Evolutionary conservation across 2,888 invertebrate species (phyloP), one percentile per base, ranked within the genome.

Genomic region (Chalcis sispes): DNA sequence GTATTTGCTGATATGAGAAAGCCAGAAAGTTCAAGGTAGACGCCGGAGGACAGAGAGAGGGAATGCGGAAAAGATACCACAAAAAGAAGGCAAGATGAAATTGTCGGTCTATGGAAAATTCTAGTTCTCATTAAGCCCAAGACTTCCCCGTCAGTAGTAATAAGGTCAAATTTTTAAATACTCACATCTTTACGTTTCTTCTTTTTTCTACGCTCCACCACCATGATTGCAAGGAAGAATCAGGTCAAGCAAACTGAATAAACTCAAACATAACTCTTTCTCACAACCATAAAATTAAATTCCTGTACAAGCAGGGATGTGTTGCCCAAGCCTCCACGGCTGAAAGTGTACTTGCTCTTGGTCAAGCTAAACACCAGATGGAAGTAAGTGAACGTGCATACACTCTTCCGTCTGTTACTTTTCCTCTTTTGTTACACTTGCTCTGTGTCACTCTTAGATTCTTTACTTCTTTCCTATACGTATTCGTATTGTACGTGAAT

Each of bases 171-270:
- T 36, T 7, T 36, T 36, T 36, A 18, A 80, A 79, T 79, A 81
- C 89, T 90, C 89, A 92, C 93, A 88, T 92, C 92, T 89, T 91
- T 92, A 82, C 92, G 91, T 84, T 92, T 92, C 89, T 91, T 91
- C 82, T 90, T 91, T 90, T 91, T 92, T 87, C 91, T 91, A 88
- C 92, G 92, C 83, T 92, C 92, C 87, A 92, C 92, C 92, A 92
- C 77, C 75, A 70, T 72, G 65, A 48, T 46, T 29, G 13, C n/a
- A 40, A 56, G 15, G 18, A 42, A 42, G 32, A 8, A 3, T 32
- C 32, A 8, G 8, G 32, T 8, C 32, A 3, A 32, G 32, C 32
- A 32, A n/a, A 8, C 32, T 32, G 32, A n/a, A n/a, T n/a, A n/a
- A n/a, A n/a, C n/a, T n/a, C n/a, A n/a, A n/a, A 8, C 32, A 32